phyloP scores from a whole-genome alignment of 2,113 vertebrate genomes.

The Garra rufa region DNA sequence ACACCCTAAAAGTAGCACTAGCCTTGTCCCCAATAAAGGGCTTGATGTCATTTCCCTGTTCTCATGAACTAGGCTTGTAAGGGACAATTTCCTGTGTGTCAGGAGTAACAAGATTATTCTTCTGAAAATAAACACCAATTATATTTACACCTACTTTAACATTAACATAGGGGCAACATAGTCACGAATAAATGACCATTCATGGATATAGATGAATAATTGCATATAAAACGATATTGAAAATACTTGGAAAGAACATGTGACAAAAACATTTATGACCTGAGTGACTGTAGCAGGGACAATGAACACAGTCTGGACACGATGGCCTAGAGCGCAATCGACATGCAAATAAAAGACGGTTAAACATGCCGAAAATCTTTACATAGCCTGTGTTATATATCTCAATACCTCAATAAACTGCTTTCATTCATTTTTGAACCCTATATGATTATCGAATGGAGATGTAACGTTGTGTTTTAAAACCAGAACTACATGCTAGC shows the following conservation, averaged over 20 bases:
- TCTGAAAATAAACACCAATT: conserved; percentile 28
- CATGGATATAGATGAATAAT: not conserved
- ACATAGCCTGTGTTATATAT: not conserved
- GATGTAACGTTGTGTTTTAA: not conserved
- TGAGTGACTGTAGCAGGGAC: conserved; percentile 9
- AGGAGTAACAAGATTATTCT: conserved; percentile 3
- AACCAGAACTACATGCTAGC: not conserved
- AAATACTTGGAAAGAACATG: not conserved
- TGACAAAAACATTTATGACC: not conserved
- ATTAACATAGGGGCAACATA: not conserved
- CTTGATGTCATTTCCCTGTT: not conserved
- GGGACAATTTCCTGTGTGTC: conserved; percentile 4
- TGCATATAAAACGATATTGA: not conserved
- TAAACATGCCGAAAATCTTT: conserved; percentile 2
- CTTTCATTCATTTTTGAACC: not conserved
- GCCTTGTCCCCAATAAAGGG: not conserved
- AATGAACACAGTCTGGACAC: conserved; percentile 21
- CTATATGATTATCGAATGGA: not conserved
- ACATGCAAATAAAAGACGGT: conserved; percentile 21
- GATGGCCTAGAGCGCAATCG: conserved; percentile 1
- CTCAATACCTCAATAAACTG: not conserved
- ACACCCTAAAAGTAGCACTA: not conserved
- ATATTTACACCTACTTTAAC: conserved; percentile 10
- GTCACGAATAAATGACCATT: not conserved
- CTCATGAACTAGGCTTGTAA: not conserved